These are phyloP conservation scores for Acanthosepion pharaonis DNA, from an alignment of 2,888 invertebrate genomes.

Conservation along the genomic window DNA sequence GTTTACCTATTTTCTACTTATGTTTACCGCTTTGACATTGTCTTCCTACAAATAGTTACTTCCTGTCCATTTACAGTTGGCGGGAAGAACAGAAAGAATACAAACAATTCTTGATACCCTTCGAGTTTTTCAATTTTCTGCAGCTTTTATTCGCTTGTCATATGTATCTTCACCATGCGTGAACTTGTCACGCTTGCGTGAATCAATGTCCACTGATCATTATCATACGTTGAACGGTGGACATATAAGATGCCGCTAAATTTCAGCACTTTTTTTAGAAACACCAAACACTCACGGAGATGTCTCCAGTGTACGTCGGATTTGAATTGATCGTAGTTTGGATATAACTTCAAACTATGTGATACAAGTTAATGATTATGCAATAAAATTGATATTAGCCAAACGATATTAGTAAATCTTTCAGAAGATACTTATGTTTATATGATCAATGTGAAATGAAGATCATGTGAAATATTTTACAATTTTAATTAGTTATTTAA, in stretches of 20 bases:
- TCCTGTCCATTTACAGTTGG: background rate
- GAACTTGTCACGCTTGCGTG: background rate
- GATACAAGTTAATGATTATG: too few relatives aligned
- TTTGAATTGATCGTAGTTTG: too few relatives aligned
- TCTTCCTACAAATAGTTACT: background rate
- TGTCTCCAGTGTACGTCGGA: background rate
- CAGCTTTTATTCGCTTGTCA: background rate
- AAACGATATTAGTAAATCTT: too few relatives aligned
- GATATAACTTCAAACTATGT: too few relatives aligned
- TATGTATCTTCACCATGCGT: background rate
- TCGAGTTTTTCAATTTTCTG: slow-evolving; percentile 15
- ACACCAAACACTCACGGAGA: background rate
- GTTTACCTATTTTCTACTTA: background rate
- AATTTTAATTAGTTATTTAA: background rate
- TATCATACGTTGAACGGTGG: background rate
- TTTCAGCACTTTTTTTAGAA: background rate
- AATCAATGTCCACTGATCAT: background rate
- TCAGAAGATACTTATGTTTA: too few relatives aligned
- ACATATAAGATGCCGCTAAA: background rate
- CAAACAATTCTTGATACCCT: background rate
- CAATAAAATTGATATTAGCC: too few relatives aligned
- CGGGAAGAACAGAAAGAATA: background rate
- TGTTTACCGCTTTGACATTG: background rate
- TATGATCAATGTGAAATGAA: too few relatives aligned
- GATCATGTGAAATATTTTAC: too few relatives aligned